A percentile compares a stretch with the other conserved stretches of the same genome.
phyloP scores from a whole-genome alignment of 2,888 invertebrate species.

The Clistopyga incitator region DNA sequence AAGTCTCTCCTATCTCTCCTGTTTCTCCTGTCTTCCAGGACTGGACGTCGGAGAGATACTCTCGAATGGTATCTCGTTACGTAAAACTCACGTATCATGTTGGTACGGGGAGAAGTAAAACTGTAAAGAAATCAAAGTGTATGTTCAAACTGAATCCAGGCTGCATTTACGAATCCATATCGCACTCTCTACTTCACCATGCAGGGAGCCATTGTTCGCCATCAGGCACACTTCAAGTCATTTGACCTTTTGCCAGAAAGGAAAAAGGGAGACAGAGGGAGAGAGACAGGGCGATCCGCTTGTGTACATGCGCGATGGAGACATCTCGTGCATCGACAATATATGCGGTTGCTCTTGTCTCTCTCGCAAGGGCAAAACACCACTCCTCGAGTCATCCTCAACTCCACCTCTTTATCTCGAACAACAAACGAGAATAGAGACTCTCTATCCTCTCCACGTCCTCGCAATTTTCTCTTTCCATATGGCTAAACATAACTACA shows the following conservation, averaged over 20 bases:
- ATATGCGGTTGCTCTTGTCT: slow-evolving; percentile 28
- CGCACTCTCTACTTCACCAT: slow-evolving; percentile 27
- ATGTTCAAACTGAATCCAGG: slow-evolving; percentile 45
- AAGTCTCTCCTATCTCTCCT: slow-evolving; percentile 13
- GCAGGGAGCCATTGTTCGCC: slow-evolving; percentile 62
- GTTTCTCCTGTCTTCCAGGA: slow-evolving; percentile 10
- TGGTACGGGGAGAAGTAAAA: slow-evolving; percentile 2
- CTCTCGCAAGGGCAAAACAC: slow-evolving; percentile 33
- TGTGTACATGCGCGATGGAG: slow-evolving; percentile 40
- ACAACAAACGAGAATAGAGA: slow-evolving; percentile 28
- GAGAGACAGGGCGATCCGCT: slow-evolving; percentile 48
- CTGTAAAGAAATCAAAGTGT: slow-evolving; percentile 54
- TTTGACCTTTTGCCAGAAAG: slow-evolving; percentile 57
- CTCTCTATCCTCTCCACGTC: slow-evolving; percentile 18
- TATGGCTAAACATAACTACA: not conserved
- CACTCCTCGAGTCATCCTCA: slow-evolving; percentile 29
- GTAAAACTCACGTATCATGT: slow-evolving; percentile 56
- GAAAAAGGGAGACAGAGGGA: slow-evolving; percentile 33
- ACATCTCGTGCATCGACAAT: slow-evolving; percentile 47
- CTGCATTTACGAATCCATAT: slow-evolving; percentile 54
- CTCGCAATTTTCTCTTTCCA: slow-evolving; percentile 26
- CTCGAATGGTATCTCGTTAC: slow-evolving; percentile 53
- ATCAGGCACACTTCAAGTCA: slow-evolving; percentile 45
- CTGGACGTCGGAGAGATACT: slow-evolving; percentile 31
- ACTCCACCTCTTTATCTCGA: slow-evolving; percentile 39